Conservation (phyloP, 2,113 vertebrate genomes). For the Melozone crissalis region DNA sequence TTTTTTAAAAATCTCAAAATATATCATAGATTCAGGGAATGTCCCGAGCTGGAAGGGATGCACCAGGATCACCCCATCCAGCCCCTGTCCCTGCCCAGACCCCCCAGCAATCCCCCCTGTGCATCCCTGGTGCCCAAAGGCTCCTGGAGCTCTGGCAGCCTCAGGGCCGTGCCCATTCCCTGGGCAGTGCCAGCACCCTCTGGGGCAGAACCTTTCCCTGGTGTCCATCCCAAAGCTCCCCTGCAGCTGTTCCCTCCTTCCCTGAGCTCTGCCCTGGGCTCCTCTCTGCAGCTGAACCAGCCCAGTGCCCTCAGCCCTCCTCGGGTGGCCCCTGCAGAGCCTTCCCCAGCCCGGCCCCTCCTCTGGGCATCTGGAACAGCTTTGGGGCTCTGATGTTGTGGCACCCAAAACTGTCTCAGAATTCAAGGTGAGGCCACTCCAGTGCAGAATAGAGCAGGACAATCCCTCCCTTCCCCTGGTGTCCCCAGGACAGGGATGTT, state of each 20-base stretch:
- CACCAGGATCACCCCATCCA: neutral
- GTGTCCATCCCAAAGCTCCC: no score
- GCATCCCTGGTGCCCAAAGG: neutral
- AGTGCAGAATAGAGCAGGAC: neutral
- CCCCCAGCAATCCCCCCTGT: neutral
- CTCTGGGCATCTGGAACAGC: neutral
- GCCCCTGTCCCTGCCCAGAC: fast-evolving
- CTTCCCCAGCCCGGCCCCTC: no score
- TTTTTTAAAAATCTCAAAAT: neutral
- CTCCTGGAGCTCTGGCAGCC: neutral
- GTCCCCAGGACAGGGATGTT: neutral
- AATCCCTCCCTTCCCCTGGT: neutral
- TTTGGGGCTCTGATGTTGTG: neutral
- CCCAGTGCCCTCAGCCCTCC: no score
- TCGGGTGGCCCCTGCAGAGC: no score
- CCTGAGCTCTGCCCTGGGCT: no score
- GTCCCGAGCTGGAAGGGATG: neutral
- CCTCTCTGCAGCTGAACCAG: no score
- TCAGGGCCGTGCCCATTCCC: neutral
- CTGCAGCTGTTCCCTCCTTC: no score
- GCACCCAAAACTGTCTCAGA: no score
- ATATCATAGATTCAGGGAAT: neutral
- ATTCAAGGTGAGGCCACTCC: neutral
- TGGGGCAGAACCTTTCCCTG: neutral
- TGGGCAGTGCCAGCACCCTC: neutral